Base-by-base conservation (phyloP, 2,888 invertebrate species). In the Athalia circularis region DNA sequence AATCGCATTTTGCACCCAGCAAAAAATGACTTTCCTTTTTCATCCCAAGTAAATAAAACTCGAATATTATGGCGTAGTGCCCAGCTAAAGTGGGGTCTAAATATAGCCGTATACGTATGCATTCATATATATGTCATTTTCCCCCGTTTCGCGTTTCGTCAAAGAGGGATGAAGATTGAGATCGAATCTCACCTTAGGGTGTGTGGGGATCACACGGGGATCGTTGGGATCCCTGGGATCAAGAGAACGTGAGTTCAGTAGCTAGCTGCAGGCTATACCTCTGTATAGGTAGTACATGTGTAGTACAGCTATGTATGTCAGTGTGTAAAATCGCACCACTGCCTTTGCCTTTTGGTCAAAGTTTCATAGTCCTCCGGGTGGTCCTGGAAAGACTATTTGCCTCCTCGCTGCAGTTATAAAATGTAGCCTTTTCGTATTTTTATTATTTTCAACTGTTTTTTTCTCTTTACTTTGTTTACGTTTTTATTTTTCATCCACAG, bases 131-230 rank as follows among this genome's bases (percentile, higher is more conserved):
- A 13, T 48, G 48, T 48, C 47, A 48, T 13, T 9, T 65, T 65
- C 65, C 65, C 48, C n/a, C 48, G 7, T 47, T 29, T 15, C 64
- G 64, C 48, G 7, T 47, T 29, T 15, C 64, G 64, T 15, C 3
- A 6, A 48, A 65, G 65, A 65, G 13, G 48, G 65, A 48, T 48
- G 48, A 65, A 65, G 15, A 65, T 65, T 65, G 65, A 65, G 65
- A 65, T 65, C 65, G 65, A 65, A 65, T 65, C 65, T 65, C 48
- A 65, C 65, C 65, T 65, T 48, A n/a, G 65, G 65, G 65, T 65
- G 65, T 65, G 65, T 65, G 48, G 65, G 65, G 65, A 65, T 65
- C 65, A 65, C 65, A 65, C 8, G 48, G 65, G 29, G 48, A 65
- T 65, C 48, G 65, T 48, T 65, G 5, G 13, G 65, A 65, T 65